Conservation (phyloP, 1,140 invertebrate species). For the Neodiprion fabricii region DNA sequence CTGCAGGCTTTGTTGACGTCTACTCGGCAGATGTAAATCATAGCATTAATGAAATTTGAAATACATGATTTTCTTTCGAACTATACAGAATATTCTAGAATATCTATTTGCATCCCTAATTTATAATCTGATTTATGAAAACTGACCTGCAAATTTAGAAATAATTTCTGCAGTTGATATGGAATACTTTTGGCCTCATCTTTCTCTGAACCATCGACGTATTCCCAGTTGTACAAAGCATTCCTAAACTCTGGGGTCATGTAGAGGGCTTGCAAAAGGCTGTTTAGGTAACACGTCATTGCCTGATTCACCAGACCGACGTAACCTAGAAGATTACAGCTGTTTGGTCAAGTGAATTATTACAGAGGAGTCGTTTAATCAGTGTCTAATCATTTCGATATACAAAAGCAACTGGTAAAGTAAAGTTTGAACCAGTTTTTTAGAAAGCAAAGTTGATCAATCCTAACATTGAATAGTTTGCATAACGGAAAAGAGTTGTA, state of each 20-base stretch:
- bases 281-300: conserved; percentile 95
- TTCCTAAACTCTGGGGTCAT: conserved; percentile 97
- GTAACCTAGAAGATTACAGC: conserved; percentile 64
- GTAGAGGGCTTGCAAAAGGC: conserved; percentile 85
- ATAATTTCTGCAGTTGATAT: conserved; percentile 88
- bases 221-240: conserved; percentile 88
- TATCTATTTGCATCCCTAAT: neutral
- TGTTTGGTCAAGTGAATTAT: neutral
- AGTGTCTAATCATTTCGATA: conserved; percentile 16
- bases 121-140: conserved; percentile 8
- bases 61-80: neutral
- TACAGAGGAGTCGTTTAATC: conserved; percentile 7
- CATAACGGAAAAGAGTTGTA: no score
- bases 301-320: conserved; percentile 92
- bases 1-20: conserved; percentile 76
- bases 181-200: conserved; percentile 80
- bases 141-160: conserved; percentile 82
- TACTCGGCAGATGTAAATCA: conserved; percentile 47
- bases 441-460: neutral
- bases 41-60: conserved; percentile 7
- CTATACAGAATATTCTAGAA: no score
- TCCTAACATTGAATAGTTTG: no score
- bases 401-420: conserved; percentile 10
- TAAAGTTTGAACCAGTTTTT: neutral
- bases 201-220: conserved; percentile 67